A percentile compares a stretch with the other conserved stretches of the same genome.
Conservation (phyloP, 2,113 vertebrate species). For the Solenodon paradoxus region DNA sequence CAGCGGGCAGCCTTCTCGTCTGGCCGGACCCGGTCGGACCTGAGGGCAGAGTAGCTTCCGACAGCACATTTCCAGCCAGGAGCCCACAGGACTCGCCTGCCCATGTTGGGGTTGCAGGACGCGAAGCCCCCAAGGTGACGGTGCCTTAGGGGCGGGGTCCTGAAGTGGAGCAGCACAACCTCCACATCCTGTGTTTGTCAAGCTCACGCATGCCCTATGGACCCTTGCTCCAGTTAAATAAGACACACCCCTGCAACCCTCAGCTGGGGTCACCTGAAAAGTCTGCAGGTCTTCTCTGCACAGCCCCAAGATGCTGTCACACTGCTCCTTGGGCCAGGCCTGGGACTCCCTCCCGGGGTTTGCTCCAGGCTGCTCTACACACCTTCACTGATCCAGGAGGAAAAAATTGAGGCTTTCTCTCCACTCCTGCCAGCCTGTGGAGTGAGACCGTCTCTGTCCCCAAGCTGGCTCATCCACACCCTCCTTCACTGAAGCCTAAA, state of each 20-base stretch:
- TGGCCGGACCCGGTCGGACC: accelerated
- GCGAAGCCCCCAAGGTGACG: too few relatives aligned
- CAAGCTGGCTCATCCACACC: neutral
- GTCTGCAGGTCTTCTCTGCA: neutral
- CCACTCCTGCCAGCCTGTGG: neutral
- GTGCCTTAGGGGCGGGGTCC: too few relatives aligned
- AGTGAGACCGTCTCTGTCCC: too few relatives aligned
- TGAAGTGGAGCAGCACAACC: neutral
- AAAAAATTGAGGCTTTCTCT: neutral
- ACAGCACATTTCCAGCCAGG: too few relatives aligned
- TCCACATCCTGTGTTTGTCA: neutral
- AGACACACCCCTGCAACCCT: neutral
- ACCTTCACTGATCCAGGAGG: neutral
- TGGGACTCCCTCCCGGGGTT: too few relatives aligned
- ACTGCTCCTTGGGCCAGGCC: too few relatives aligned
- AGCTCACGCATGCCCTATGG: neutral
- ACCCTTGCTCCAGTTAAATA: neutral
- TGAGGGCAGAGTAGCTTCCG: neutral
- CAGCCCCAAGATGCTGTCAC: accelerated
- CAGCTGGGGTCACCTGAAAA: neutral
- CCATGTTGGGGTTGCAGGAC: accelerated
- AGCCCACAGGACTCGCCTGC: too few relatives aligned
- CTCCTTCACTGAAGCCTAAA: neutral
- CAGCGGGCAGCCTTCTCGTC: neutral
- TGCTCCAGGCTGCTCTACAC: too few relatives aligned